Evolutionary conservation across 2,888 invertebrate species (phyloP).

Genomic region (Eugnorisma glareosa): DNA sequence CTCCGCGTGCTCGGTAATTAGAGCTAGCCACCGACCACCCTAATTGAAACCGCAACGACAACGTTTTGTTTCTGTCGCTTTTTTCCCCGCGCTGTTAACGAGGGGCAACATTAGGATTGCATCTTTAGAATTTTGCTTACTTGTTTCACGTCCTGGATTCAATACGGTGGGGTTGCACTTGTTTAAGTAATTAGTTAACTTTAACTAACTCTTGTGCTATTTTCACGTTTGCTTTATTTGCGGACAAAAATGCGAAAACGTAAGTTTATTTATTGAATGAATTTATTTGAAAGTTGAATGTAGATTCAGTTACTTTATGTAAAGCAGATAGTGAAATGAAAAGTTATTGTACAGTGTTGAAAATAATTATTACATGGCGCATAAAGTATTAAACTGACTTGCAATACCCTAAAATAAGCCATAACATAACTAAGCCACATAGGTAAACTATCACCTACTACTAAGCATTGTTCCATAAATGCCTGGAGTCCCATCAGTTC

Average conservation of each 20-base stretch:
- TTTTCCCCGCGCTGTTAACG: slow-evolving; percentile 76
- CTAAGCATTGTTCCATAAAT: not conserved
- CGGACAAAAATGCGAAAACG: not conserved
- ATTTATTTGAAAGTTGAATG: slow-evolving; percentile 1
- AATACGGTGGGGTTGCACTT: slow-evolving; percentile 38
- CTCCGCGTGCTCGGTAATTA: slow-evolving; percentile 73
- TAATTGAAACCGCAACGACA: slow-evolving; percentile 83
- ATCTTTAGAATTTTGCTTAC: slow-evolving; percentile 60
- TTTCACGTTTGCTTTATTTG: slow-evolving; percentile 17
- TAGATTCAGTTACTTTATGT: not conserved
- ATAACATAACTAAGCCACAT: not conserved
- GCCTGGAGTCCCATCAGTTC: slow-evolving; percentile 4
- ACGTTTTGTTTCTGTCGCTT: slow-evolving; percentile 73
- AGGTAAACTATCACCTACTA: not conserved
- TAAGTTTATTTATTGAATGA: not conserved
- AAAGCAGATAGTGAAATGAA: not conserved
- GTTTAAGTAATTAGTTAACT: slow-evolving; percentile 53
- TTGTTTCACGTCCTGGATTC: slow-evolving; percentile 56
- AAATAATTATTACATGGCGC: not conserved
- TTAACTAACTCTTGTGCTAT: not conserved
- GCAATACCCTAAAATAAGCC: not conserved
- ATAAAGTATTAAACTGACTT: not conserved
- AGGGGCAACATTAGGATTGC: slow-evolving; percentile 73
- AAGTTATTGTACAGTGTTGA: not conserved
- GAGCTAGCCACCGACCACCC: slow-evolving; percentile 71